Evolutionary conservation across 2,113 vertebrate genomes (phyloP).

Genomic region (Sarotherodon lohbergeri): DNA sequence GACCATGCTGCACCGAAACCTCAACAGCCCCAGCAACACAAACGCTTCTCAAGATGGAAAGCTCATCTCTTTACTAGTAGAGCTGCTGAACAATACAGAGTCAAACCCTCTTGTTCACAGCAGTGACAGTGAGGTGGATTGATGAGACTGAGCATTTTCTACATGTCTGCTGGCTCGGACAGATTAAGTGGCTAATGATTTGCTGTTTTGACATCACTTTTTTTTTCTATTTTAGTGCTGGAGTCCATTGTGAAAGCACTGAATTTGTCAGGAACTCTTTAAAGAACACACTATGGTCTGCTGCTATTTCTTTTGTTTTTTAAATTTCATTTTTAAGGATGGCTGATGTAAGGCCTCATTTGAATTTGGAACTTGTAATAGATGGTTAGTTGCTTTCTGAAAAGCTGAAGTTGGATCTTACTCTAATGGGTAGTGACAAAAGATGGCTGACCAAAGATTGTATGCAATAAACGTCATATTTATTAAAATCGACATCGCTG

Average conservation of each 20-base stretch:
- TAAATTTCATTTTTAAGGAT: not conserved
- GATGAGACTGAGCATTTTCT: not conserved
- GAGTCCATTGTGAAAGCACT: not conserved
- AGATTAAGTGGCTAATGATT: not conserved
- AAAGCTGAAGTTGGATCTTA: constrained; percentile 18
- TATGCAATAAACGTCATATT: not conserved
- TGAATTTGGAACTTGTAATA: not conserved
- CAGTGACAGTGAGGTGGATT: constrained; percentile 56
- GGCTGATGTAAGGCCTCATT: not conserved
- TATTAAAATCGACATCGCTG: constrained; percentile 16
- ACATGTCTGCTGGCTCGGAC: not conserved
- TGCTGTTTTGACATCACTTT: not conserved
- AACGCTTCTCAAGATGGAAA: constrained; percentile 73
- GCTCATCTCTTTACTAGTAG: constrained; percentile 82
- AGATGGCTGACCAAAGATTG: not conserved
- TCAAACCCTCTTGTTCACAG: not conserved
- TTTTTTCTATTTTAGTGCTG: rapidly evolving
- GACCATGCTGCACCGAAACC: constrained; percentile 85
- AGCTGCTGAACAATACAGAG: constrained; percentile 80
- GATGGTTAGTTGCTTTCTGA: not conserved
- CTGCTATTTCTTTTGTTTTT: not conserved
- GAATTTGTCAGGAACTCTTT: not conserved
- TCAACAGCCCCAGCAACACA: constrained; percentile 66
- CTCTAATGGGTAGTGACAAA: not conserved
- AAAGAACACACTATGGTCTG: not conserved